Evolutionary conservation across 2,888 invertebrate species (phyloP), one percentile per base, ranked within the genome.

Genomic region (Eupsilia transversa): DNA sequence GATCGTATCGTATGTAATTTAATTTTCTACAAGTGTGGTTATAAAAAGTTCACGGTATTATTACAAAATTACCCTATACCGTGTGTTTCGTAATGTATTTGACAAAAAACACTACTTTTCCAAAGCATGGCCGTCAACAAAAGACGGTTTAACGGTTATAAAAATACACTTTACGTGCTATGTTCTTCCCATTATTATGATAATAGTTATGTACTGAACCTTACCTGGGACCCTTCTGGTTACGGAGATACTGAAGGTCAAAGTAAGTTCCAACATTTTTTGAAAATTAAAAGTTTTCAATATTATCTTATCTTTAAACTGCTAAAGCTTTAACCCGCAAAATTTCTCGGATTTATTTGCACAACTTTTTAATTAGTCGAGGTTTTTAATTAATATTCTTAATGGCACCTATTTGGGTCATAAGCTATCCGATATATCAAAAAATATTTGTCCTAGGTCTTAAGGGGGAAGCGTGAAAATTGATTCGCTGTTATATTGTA

Each of bases 1-100:
- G 70, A 82, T 79, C 64, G 59, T 79, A 79, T 71, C 73, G 66
- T 33, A 57, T 3, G 67, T 83, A 82, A 84, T 81, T 85, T 73
- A 76, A 83, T 85, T 81, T 80, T 80, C 67, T 74, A 66, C 67
- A 41, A 74, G 67, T 64, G 23, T 57, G 14, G 52, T 4, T 46
- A 46, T 41, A 77, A 83, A 83, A 86, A 81, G 9, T 14, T 6
- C 6, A 30, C 17, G 52, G 57, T 60, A 71, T 79, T 80, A 77
- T 83, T 74, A 61, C 5, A 59, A 77, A 67, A 75, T 83, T 83
- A 80, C 17, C 49, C 12, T 3, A n/a, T 54, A 73, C 43, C 66
- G 43, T 66, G 41, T 72, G 35, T 17, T 56, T 46, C 33, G 54
- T 49, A 60, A 59, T 56, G 46, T 70, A 61, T 59, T 57, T 49